Evolutionary conservation across 2,888 invertebrate genomes (phyloP).

Genomic region (Cataglyphis albicans): DNA sequence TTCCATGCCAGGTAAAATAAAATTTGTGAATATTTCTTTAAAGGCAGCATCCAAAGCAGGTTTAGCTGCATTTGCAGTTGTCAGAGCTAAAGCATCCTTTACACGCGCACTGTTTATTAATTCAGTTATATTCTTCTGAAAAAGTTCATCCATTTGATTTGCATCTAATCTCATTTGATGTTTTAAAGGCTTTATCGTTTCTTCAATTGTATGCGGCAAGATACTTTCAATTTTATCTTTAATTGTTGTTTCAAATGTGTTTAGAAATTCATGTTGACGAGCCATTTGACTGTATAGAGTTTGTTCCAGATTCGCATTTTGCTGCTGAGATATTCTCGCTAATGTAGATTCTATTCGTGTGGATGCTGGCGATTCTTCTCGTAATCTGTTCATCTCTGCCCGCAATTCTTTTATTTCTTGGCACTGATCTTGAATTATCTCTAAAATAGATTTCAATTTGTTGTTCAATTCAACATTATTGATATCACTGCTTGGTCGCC

Average conservation of each 20-base stretch:
- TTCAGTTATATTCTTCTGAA: slow-evolving; percentile 93
- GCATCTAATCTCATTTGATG: slow-evolving; percentile 87
- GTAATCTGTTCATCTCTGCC: slow-evolving; percentile 78
- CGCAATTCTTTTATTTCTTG: slow-evolving; percentile 81
- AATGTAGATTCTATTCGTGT: slow-evolving; percentile 80
- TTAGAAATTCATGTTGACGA: slow-evolving; percentile 80
- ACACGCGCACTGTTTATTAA: slow-evolving; percentile 91
- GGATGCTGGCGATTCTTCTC: slow-evolving; percentile 79
- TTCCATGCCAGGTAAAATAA: slow-evolving; percentile 95
- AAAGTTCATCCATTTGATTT: slow-evolving; percentile 90
- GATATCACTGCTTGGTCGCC: slow-evolving; percentile 73
- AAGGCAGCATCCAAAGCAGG: slow-evolving; percentile 92
- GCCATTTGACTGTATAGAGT: slow-evolving; percentile 78
- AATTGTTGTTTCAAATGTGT: slow-evolving; percentile 84
- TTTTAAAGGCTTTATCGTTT: slow-evolving; percentile 91
- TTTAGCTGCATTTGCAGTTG: slow-evolving; percentile 90
- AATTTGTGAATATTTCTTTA: slow-evolving; percentile 91
- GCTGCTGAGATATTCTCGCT: slow-evolving; percentile 79
- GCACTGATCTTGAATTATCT: slow-evolving; percentile 81
- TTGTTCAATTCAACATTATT: slow-evolving; percentile 74
- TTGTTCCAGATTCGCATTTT: slow-evolving; percentile 79
- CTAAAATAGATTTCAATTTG: slow-evolving; percentile 81
- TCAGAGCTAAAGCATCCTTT: slow-evolving; percentile 91
- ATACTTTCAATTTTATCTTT: slow-evolving; percentile 86
- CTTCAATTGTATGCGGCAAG: slow-evolving; percentile 88